These are phyloP conservation scores for Bruchidius siliquastri DNA, from an alignment of 2,888 invertebrate genomes.

Conservation along the genomic window DNA sequence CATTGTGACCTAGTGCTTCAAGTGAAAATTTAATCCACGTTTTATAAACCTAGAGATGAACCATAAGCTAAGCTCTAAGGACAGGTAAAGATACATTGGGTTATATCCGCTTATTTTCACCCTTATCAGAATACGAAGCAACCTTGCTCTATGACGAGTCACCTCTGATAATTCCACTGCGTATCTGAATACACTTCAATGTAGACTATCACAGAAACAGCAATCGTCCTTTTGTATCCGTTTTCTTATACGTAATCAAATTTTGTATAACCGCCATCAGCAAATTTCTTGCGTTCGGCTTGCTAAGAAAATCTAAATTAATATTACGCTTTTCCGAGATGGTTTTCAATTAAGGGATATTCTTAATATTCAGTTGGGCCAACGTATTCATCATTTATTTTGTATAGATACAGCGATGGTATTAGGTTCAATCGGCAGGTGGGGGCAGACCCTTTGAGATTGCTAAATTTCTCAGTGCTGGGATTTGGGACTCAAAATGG, in stretches of 20 bases:
- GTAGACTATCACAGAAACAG: neutral
- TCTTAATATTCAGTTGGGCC: neutral
- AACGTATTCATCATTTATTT: neutral
- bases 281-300: neutral
- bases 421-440: neutral
- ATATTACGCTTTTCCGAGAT: neutral
- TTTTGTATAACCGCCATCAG: neutral
- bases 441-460: neutral
- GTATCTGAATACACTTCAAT: neutral
- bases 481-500: too few relatives aligned
- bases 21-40: too few relatives aligned
- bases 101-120: too few relatives aligned
- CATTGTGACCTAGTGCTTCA: too few relatives aligned
- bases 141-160: neutral
- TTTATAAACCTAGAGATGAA: too few relatives aligned
- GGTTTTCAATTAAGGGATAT: neutral
- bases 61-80: too few relatives aligned
- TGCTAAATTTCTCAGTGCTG: neutral
- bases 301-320: neutral
- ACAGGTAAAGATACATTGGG: too few relatives aligned
- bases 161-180: neutral
- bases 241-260: neutral
- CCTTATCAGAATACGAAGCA: too few relatives aligned
- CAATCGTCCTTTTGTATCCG: neutral
- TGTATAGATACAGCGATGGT: neutral